A percentile compares a stretch with the other conserved stretches of the same genome.
phyloP scores from a whole-genome alignment of 2,888 invertebrate species.

The Notodonta dromedarius region DNA sequence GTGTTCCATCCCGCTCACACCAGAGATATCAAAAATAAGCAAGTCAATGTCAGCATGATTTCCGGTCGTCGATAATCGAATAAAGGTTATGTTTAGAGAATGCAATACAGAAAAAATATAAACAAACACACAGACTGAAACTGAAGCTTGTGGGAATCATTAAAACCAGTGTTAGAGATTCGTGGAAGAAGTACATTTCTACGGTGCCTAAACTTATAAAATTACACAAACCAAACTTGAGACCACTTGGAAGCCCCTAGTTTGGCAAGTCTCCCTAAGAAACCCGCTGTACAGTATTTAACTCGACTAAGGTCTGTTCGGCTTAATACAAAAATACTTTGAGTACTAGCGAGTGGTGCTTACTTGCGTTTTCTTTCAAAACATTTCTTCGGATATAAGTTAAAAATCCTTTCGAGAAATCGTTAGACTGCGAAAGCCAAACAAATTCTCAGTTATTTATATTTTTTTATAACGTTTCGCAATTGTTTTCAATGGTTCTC shows the following conservation, averaged over 20 bases:
- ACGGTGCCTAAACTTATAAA: background rate
- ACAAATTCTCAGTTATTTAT: background rate
- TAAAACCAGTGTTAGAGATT: too few relatives aligned
- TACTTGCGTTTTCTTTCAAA: conserved; percentile 9
- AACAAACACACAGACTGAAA: too few relatives aligned
- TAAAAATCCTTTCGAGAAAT: conserved; percentile 17
- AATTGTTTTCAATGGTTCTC: too few relatives aligned
- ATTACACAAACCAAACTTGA: conserved; percentile 8
- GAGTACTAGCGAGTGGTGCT: conserved; percentile 24
- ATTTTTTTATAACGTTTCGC: background rate
- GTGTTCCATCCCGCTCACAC: too few relatives aligned
- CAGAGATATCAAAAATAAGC: too few relatives aligned
- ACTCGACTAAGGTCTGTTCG: conserved; percentile 22
- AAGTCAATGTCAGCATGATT: too few relatives aligned
- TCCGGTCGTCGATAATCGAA: too few relatives aligned
- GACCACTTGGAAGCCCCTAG: conserved; percentile 34
- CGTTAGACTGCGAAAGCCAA: conserved; percentile 1
- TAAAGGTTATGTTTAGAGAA: too few relatives aligned
- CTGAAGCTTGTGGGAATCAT: too few relatives aligned
- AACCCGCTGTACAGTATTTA: conserved; percentile 47
- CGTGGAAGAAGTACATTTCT: too few relatives aligned
- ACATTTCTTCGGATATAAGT: conserved; percentile 30
- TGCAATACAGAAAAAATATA: too few relatives aligned
- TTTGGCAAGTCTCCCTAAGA: conserved; percentile 47
- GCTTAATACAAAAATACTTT: conserved; percentile 51